Evolutionary conservation across 2,888 invertebrate species (phyloP), one percentile per base, ranked within the genome.

Genomic region (Pristionchus exspectatus): DNA sequence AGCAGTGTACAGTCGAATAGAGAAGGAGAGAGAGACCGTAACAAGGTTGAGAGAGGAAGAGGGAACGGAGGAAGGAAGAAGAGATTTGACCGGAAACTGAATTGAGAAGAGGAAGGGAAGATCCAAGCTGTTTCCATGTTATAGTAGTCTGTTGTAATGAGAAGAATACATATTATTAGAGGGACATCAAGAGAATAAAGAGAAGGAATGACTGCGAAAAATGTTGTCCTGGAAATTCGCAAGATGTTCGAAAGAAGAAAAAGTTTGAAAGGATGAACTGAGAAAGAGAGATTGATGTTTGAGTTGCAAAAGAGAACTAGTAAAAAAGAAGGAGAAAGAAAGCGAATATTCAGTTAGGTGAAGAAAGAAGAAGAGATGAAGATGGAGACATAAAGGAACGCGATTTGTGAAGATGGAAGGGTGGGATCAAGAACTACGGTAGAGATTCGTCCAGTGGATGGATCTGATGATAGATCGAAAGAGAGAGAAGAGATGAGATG

Each of bases 31-130:
- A 33, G 72, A 74, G 72, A 74, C 72, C 72, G 72, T 74, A 74
- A 74, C 72, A 38, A 74, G 72, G 38, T 74, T 38, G 72, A 74
- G 72, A 38, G 38, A 38, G 38, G 38, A 38, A 16, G 30, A 30
- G 54, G 30, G 66, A 44, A 27, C n/a, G 66, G 59, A 16, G 24
- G 66, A 87, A 33, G 59, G 72, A 87, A 33, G 59, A 38, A 44
- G 77, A 81, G 77, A 81, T 44, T 81, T 59, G 84, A 84, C 84
- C 54, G 54, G 84, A 59, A 59, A 59, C 84, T 44, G 84, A 84
- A 84, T 84, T 56, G 77, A 50, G 77, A 81, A n/a, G n/a, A 74
- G 44, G 66, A 27, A 66, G 66, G 30, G 50, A n/a, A n/a, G 50
- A 50, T 50, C 77, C 21, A 44, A 74, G 72, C 30, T 10, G 72